Evolutionary conservation across 1,140 invertebrate species (phyloP).

Genomic region (Drosophila chauvacae): DNA sequence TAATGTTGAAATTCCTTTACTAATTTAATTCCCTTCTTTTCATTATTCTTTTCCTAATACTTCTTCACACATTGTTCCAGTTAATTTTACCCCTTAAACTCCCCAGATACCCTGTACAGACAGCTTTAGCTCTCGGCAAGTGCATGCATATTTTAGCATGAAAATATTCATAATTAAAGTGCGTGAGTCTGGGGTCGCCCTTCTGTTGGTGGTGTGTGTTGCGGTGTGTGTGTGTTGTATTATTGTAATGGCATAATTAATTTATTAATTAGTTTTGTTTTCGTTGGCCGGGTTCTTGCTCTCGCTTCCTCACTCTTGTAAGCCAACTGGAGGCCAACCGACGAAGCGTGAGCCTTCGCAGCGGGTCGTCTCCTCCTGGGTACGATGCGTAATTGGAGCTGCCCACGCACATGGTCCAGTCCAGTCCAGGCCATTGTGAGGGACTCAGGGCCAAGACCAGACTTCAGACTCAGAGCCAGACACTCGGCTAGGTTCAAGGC

Average conservation of each 20-base stretch:
- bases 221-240: constrained; percentile 60
- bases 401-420: constrained; percentile 62
- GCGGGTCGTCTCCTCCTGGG: constrained; percentile 37
- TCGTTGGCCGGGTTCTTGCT: constrained; percentile 26
- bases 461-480: neutral
- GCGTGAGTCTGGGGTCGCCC: constrained; percentile 55
- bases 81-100: neutral
- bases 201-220: constrained; percentile 12
- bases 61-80: too few species aligned
- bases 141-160: constrained; percentile 79
- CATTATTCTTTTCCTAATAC: too few species aligned
- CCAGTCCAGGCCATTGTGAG: neutral
- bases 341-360: constrained; percentile 53
- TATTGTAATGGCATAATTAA: constrained; percentile 83
- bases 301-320: constrained; percentile 42
- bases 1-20: neutral
- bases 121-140: constrained; percentile 31
- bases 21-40: neutral
- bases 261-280: constrained; percentile 79
- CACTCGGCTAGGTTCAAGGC: constrained; percentile 40
- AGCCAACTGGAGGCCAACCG: constrained; percentile 45
- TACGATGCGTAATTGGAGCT: constrained; percentile 69
- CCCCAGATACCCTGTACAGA: constrained; percentile 13
- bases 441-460: constrained; percentile 10
- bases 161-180: constrained; percentile 83